A percentile compares a stretch with the other conserved stretches of the same genome.
These are phyloP conservation scores for Ceratitis capitata DNA, from an alignment of 1,140 invertebrate species.

Conservation along the genomic window DNA sequence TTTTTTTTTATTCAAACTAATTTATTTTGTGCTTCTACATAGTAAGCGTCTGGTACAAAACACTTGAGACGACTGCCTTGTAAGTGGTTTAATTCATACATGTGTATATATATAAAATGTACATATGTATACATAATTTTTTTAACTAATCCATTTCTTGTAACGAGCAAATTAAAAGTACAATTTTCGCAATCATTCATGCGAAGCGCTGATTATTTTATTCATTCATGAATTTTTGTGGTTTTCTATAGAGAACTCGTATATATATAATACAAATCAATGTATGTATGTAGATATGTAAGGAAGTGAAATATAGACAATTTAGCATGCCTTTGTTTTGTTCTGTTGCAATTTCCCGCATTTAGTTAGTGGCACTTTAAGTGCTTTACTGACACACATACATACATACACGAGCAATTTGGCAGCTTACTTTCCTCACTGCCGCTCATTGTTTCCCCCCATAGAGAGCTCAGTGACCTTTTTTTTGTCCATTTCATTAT, in stretches of 20 bases:
- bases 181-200: background rate
- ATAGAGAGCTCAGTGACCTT: constrained; percentile 23
- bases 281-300: background rate
- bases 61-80: constrained; percentile 1
- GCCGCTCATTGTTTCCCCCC: background rate
- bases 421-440: background rate
- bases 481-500: background rate
- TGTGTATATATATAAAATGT: no score
- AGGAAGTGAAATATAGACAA: background rate
- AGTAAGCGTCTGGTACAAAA: background rate
- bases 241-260: no score
- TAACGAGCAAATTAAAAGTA: background rate
- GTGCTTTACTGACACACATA: background rate
- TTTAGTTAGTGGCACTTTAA: background rate
- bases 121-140: no score
- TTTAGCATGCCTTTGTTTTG: background rate
- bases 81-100: background rate
- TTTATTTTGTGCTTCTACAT: background rate
- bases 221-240: background rate
- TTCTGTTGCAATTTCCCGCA: background rate
- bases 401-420: background rate
- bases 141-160: background rate
- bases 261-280: no score
- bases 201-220: background rate
- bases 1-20: background rate